Conservation (phyloP, 2,113 vertebrate species). For the Cathartes aura region DNA sequence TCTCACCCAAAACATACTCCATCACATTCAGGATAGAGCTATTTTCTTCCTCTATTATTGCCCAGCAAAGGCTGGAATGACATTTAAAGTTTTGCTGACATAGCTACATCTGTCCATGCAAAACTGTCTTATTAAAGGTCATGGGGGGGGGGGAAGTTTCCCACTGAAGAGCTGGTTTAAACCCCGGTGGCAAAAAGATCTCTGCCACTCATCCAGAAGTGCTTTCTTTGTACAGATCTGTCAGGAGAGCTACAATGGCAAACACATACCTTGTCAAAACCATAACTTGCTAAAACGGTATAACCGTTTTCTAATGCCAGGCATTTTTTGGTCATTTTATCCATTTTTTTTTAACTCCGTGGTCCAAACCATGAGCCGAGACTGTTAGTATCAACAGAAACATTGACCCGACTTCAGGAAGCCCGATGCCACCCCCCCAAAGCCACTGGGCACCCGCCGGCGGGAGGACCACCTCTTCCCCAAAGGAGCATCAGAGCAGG, state of each 20-base stretch:
- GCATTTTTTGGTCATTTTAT: background rate
- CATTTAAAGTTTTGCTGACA: background rate
- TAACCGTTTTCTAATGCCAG: fast-evolving
- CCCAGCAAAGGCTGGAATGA: background rate
- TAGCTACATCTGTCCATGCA: background rate
- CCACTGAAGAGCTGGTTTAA: background rate
- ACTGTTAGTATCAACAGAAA: background rate
- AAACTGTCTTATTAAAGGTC: background rate
- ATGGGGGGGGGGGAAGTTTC: too few species aligned
- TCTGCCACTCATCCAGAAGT: background rate
- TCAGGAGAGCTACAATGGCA: background rate
- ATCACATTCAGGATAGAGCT: background rate
- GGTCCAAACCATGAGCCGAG: fast-evolving
- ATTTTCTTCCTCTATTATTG: background rate
- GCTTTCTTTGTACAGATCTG: background rate
- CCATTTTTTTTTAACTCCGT: background rate
- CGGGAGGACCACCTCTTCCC: fast-evolving
- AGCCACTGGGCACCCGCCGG: fast-evolving
- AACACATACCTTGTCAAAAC: background rate
- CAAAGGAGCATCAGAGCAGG: background rate
- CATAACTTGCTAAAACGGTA: fast-evolving
- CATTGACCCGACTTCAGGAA: background rate
- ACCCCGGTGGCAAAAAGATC: background rate
- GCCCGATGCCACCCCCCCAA: background rate
- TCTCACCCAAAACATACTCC: background rate